Evolutionary conservation across 2,113 vertebrate genomes (phyloP), one percentile per base, ranked within the genome.

Genomic region (Genyomyrus donnyi): DNA sequence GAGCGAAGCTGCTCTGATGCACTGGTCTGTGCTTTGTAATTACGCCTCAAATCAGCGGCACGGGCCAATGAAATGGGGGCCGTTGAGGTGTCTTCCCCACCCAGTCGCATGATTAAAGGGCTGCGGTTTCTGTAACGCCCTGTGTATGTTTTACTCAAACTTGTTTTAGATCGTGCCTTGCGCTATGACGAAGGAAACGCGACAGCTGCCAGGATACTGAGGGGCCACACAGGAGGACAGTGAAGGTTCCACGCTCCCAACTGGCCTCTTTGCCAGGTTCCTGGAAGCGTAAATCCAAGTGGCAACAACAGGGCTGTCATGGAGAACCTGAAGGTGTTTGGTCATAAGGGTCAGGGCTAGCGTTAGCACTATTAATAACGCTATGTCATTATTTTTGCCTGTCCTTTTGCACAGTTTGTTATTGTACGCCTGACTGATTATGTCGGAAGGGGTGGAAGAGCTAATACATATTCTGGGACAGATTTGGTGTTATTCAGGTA

Each of bases 21-120:
- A 85, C 35, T 90, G 48, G 11, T 89, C 35, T 85, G 45, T 85
- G 24, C 87, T 88, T 85, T 88, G 77, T 90, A 90, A 90, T 90
- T 89, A 90, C 5, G 19, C 42, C 80, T 15, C 77, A 46, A 89
- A 89, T 89, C 52, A 49, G 39, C 74, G 52, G 53, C 45, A n/a
- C 31, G 35, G 52, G 87, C 52, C 87, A 90, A 88, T 66, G 50
- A 85, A 88, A 58, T n/a, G 62, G 50, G 70, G 87, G 66, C 58
- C 42, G 10, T 27, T 24, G 24, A 49, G 49, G n/a, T 27, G 17
- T 70, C 62, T 74, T 85, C 90, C 90, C 90, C 90, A 89, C 87
- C 87, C 90, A 89, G 48, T 21, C 3, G 24, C 52, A 39, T 66
- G 88, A 90, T 90, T 90, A 90, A 48, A 90, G 87, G 74, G 52